Evolutionary conservation across 2,888 invertebrate species (phyloP), one percentile per base, ranked within the genome.

Genomic region (Drosophila dives): DNA sequence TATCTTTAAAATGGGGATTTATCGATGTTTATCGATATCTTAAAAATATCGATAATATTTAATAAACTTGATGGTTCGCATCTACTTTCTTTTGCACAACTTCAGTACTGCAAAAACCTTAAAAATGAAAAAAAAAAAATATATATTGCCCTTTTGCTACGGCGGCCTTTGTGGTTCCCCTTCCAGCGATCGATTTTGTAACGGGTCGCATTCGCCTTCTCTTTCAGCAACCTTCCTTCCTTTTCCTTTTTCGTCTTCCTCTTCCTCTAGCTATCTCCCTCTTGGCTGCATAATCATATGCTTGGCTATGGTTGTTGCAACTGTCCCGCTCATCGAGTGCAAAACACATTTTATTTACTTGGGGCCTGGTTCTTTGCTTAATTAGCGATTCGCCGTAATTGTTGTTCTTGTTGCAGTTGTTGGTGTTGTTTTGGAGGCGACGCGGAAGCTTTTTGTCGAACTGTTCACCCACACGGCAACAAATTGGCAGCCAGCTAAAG

Each of bases 281-380:
- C 8, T n/a, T 6, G 20, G 23, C 38, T 38, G 49, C 20, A 26
- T 36, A 17, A 38, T 50, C 23, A n/a, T 17, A 32, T 50, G 11
- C 8, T 38, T 26, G 17, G 48, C 45, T 33, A 33, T 33, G 20
- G n/a, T 53, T 38, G 36, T 29, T 55, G 48, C 67, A 67, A 34
- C 53, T 50, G 51, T 72, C 64, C 49, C 49, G 67, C 56, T 60
- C 34, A 10, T 6, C 65, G 61, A 79, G 85, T 73, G 71, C 83
- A 84, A 82, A 87, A 85, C 85, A 69, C 77, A 87, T 72, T 87
- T 85, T 77, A 87, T 84, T 82, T 85, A 87, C 82, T 86, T 66
- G 69, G 29, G 64, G 67, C 55, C 70, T 70, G 32, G 64, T 65
- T 59, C 72, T 72, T 73, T 83, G 88, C 85, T 87, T 84, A 83